These are phyloP conservation scores for Apoda limacodes DNA, from an alignment of 2,888 invertebrate genomes.

Conservation along the genomic window DNA sequence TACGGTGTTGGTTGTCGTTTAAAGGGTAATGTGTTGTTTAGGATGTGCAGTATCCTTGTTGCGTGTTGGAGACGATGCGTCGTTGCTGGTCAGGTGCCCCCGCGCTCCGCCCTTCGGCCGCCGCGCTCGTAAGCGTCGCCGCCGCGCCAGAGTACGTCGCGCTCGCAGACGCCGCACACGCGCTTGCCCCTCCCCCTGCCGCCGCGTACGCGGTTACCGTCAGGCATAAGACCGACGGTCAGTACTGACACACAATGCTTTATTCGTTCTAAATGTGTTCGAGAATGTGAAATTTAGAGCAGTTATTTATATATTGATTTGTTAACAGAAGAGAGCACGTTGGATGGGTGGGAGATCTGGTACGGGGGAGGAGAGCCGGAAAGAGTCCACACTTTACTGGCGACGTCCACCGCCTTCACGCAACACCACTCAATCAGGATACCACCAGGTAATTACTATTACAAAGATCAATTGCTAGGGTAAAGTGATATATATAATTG, in stretches of 20 bases:
- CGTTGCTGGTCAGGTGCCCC: slow-evolving; percentile 94
- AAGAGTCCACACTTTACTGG: slow-evolving; percentile 59
- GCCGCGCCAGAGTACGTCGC: slow-evolving; percentile 90
- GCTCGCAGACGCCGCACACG: slow-evolving; percentile 44
- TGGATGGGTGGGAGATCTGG: slow-evolving; percentile 77
- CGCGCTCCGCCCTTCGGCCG: slow-evolving; percentile 90
- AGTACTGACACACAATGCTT: too few relatives aligned
- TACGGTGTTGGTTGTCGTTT: not conserved
- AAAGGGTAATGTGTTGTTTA: slow-evolving; percentile 31
- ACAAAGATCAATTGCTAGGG: too few relatives aligned
- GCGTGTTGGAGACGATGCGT: slow-evolving; percentile 94
- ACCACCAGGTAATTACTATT: slow-evolving; percentile 44
- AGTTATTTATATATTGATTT: not conserved
- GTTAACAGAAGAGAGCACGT: slow-evolving; percentile 54
- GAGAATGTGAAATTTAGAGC: too few relatives aligned
- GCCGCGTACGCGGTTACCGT: slow-evolving; percentile 22
- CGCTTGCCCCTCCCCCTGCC: slow-evolving; percentile 19
- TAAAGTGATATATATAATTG: too few relatives aligned
- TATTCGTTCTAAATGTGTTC: too few relatives aligned
- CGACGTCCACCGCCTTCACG: slow-evolving; percentile 34
- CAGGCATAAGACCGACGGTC: not conserved
- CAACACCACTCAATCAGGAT: slow-evolving; percentile 41
- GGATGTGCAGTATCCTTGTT: slow-evolving; percentile 87
- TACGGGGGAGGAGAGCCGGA: slow-evolving; percentile 63
- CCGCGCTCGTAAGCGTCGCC: slow-evolving; percentile 92